Evolutionary conservation across 2,113 vertebrate genomes (phyloP).

Genomic region (Leptosomus discolor): DNA sequence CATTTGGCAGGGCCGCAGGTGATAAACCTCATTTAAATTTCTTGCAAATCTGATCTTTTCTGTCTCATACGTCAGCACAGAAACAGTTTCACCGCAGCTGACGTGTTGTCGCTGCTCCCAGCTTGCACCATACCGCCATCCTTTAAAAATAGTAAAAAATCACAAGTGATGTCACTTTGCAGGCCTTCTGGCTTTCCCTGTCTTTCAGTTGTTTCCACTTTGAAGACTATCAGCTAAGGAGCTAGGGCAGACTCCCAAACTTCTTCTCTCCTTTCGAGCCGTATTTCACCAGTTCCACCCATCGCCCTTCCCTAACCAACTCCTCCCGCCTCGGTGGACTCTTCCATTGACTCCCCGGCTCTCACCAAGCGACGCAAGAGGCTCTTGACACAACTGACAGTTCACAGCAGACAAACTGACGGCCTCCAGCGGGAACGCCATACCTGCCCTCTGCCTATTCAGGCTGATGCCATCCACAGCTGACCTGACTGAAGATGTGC

Average conservation of each 20-base stretch:
- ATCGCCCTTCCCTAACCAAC: not conserved
- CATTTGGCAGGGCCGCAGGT: not conserved
- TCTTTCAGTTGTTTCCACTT: not conserved
- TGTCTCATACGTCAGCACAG: not conserved
- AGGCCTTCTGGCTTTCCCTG: not conserved
- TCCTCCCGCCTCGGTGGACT: conserved; percentile 1
- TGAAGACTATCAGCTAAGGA: not conserved
- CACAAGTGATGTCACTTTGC: not conserved
- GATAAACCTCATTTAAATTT: not conserved
- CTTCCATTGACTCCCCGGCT: not conserved
- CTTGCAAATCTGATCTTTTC: not conserved
- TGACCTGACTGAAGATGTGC: conserved; percentile 28
- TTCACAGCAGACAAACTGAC: conserved; percentile 13
- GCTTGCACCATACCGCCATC: not conserved
- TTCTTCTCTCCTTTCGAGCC: not conserved
- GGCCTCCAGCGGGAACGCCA: not conserved
- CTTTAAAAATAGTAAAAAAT: not conserved
- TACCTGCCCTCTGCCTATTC: not conserved
- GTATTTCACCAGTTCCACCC: too few species aligned
- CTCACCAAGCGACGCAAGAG: not conserved
- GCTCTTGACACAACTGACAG: not conserved
- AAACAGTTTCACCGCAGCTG: not conserved
- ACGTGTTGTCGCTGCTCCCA: not conserved
- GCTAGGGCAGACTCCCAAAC: not conserved
- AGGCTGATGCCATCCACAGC: not conserved